Conservation (phyloP, 2,888 invertebrate species). For the Spilarctia lutea region DNA sequence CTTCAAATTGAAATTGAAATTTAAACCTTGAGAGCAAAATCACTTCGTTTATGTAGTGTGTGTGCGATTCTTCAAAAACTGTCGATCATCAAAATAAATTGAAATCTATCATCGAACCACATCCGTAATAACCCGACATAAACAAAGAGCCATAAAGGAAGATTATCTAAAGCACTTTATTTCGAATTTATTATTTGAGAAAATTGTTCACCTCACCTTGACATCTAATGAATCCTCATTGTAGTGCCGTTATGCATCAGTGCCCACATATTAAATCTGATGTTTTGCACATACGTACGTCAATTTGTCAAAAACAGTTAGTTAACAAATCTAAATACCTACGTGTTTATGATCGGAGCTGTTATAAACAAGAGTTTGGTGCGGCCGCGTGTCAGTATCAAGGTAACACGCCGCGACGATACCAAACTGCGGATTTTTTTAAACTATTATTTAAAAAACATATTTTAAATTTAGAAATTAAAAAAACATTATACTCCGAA, state of each 20-base stretch:
- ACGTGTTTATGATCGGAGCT: constrained; percentile 21
- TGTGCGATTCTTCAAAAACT: neutral
- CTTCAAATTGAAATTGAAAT: neutral
- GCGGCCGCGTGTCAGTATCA: constrained; percentile 45
- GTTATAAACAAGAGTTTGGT: constrained; percentile 26
- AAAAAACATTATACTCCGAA: neutral
- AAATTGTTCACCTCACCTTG: constrained; percentile 1
- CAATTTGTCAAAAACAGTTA: constrained; percentile 32
- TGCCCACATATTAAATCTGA: neutral
- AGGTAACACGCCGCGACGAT: constrained; percentile 29
- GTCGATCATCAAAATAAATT: neutral
- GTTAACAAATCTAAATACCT: constrained; percentile 17
- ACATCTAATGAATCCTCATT: neutral
- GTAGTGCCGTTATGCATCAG: constrained; percentile 4
- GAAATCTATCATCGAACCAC: neutral
- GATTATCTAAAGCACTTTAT: constrained; percentile 8
- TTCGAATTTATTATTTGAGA: neutral
- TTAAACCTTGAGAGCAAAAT: neutral
- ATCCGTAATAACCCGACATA: constrained; percentile 9
- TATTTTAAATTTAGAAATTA: neutral
- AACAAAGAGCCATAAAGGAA: constrained; percentile 13
- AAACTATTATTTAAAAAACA: constrained; percentile 3
- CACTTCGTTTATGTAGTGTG: neutral
- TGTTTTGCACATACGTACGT: constrained; percentile 1
- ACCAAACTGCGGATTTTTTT: constrained; percentile 20